Evolutionary conservation across 1,140 invertebrate species (phyloP).

Genomic region (Tyrophagus putrescentiae): DNA sequence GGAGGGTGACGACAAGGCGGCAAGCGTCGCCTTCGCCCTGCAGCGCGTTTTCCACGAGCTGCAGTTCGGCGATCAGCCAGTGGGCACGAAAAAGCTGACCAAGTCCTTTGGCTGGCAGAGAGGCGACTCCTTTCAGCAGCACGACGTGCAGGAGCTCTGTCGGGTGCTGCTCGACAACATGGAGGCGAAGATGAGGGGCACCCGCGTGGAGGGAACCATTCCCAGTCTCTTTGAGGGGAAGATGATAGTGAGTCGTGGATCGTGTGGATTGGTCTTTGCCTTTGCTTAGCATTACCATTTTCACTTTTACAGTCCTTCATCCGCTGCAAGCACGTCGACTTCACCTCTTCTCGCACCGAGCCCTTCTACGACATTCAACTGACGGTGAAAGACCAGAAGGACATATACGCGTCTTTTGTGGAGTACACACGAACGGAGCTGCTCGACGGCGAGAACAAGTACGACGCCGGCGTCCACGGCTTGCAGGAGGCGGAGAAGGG

Average conservation of each 20-base stretch:
- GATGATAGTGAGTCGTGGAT: conserved; percentile 54
- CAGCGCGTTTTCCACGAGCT: conserved; percentile 97
- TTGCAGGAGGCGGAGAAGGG: conserved; percentile 96
- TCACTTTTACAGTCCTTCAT: conserved; percentile 63
- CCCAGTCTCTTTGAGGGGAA: conserved; percentile 96
- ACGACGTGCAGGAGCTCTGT: conserved; percentile 74
- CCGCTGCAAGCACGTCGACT: conserved; percentile 90
- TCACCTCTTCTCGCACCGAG: conserved; percentile 83
- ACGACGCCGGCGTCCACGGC: conserved; percentile 91
- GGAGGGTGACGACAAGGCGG: conserved; percentile 89
- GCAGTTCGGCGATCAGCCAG: conserved; percentile 93
- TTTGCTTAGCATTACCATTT: conserved; percentile 13
- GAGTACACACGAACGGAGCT: conserved; percentile 92
- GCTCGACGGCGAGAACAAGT: conserved; percentile 96
- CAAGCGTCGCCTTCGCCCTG: conserved; percentile 83
- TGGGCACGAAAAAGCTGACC: conserved; percentile 97
- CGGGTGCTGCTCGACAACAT: conserved; percentile 78
- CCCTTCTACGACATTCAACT: conserved; percentile 99
- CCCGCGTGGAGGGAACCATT: conserved; percentile 90
- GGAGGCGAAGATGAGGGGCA: conserved; percentile 98
- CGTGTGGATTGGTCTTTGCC: not conserved
- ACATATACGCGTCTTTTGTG: conserved; percentile 92
- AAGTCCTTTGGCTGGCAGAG: conserved; percentile 99
- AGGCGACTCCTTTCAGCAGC: conserved; percentile 99
- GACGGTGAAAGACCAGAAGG: conserved; percentile 97